Conservation (phyloP, 1,140 invertebrate genomes). For the Dufourea novaeangliae region DNA sequence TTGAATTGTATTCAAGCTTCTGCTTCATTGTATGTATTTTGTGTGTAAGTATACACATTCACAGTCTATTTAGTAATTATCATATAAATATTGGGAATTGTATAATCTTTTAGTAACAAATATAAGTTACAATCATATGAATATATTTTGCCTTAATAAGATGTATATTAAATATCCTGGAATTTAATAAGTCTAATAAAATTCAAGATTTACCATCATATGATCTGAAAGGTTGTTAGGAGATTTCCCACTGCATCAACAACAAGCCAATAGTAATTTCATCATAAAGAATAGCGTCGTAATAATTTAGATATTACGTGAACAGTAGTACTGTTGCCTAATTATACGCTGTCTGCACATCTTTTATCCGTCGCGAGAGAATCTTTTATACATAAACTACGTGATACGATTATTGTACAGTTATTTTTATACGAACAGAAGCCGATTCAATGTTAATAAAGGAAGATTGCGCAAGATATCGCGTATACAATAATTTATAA, state of each 20-base stretch:
- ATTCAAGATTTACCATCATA: neutral
- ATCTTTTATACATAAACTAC: neutral
- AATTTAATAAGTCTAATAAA: neutral
- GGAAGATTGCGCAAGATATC: neutral
- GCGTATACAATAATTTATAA: too few species aligned
- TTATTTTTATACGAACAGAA: neutral
- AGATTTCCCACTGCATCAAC: neutral
- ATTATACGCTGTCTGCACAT: neutral
- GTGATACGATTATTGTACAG: neutral
- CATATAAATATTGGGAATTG: too few species aligned
- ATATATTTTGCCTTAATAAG: too few species aligned
- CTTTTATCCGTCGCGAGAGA: neutral
- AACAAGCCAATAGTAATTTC: neutral
- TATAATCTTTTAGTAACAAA: too few species aligned
- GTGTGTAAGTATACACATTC: too few species aligned
- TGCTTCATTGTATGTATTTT: too few species aligned
- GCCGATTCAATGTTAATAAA: slow-evolving; percentile 30
- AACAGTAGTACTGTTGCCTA: neutral
- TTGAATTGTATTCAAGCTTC: too few species aligned
- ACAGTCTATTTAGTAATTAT: too few species aligned
- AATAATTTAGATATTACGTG: neutral
- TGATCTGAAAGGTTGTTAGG: neutral
- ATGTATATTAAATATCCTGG: too few species aligned
- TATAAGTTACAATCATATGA: too few species aligned
- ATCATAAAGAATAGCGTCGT: neutral